These are phyloP conservation scores for Nesometra sesokonis DNA, from an alignment of 35 echinoderm and acorn worm species.

Conservation along the genomic window DNA sequence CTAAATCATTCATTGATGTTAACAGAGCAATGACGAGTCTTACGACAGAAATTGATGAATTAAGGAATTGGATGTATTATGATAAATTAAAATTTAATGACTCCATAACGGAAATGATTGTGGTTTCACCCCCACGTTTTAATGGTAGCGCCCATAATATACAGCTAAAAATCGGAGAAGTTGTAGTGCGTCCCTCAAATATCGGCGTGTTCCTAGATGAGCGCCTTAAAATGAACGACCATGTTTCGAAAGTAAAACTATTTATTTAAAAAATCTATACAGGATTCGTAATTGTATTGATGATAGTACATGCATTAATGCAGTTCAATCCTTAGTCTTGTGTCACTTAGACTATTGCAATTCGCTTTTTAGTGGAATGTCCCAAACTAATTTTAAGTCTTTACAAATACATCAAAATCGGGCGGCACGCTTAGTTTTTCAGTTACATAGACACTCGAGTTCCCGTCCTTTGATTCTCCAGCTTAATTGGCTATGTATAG, in stretches of 20 bases:
- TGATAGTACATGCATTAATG: too few relatives aligned
- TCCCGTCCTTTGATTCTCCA: not conserved
- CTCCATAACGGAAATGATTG: not conserved
- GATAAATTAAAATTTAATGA: slow-evolving; percentile 4
- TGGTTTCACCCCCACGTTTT: not conserved
- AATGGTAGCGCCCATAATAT: not conserved
- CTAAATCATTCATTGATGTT: not conserved
- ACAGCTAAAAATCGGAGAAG: not conserved
- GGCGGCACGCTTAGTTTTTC: not conserved
- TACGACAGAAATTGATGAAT: not conserved
- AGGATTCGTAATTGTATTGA: not conserved
- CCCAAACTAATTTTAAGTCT: too few relatives aligned
- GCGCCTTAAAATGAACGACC: not conserved
- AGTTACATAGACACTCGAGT: not conserved
- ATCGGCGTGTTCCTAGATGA: not conserved
- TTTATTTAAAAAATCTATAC: not conserved
- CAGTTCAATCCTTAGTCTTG: too few relatives aligned
- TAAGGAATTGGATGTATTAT: not conserved
- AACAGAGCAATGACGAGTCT: not conserved
- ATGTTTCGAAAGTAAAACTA: not conserved
- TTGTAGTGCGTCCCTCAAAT: not conserved
- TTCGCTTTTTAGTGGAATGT: too few relatives aligned
- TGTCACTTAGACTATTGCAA: too few relatives aligned
- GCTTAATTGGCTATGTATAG: not conserved
- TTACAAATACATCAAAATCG: not conserved